Evolutionary conservation across 2,797 vertebrate species (phyloP).

Genomic region (Momotus momota): DNA sequence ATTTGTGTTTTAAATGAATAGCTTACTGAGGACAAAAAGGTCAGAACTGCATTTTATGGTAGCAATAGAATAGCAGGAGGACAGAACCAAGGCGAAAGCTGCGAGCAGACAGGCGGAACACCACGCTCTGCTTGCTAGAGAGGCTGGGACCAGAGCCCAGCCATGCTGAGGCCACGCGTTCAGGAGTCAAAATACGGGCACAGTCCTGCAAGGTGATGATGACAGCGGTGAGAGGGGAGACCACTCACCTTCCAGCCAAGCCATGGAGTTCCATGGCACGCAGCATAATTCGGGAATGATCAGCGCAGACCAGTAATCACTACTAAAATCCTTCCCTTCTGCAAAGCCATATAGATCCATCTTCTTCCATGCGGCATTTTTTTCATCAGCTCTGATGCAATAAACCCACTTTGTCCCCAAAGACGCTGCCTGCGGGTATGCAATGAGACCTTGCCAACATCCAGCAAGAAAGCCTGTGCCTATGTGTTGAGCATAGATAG

Average conservation of each 20-base stretch:
- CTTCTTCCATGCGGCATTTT: not conserved
- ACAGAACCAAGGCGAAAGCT: conserved; percentile 35
- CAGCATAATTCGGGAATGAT: fast-evolving
- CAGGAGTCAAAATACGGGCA: not conserved
- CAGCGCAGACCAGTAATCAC: not conserved
- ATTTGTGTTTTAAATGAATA: conserved; percentile 75
- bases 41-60: conserved; percentile 65
- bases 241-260: not conserved
- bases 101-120: conserved; percentile 26
- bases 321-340: not conserved
- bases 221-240: fast-evolving
- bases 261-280: not conserved
- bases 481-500: fast-evolving
- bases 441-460: not conserved
- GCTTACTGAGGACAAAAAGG: conserved; percentile 74
- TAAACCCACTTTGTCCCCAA: not conserved
- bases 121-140: not conserved
- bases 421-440: fast-evolving
- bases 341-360: not conserved
- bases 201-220: not conserved
- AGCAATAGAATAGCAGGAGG: conserved; percentile 22
- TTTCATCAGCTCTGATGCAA: not conserved
- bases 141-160: not conserved
- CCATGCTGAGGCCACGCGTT: not conserved
- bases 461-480: not conserved